Evolutionary conservation across 2,113 vertebrate genomes (phyloP), one percentile per base, ranked within the genome.

Genomic region (Cepphus grylle): DNA sequence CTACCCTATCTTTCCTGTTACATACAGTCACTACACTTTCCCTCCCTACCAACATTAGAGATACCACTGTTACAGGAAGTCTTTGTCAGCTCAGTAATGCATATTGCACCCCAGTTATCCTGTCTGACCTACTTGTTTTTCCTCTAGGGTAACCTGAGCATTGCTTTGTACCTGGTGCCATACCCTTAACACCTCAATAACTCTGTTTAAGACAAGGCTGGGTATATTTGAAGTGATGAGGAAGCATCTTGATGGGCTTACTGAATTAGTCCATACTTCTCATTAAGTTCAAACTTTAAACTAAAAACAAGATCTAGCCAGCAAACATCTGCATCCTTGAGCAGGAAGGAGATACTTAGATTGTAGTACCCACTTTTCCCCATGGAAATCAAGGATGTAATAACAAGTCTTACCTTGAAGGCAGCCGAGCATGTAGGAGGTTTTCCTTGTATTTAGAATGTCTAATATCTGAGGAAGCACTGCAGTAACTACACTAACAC

Each of bases 311-410:
- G 17, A 23, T 78, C 80, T 56, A 94, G 59, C n/a, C 49, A 92
- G 53, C 3, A 92, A 92, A 83, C 12, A 69, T 1, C 32, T 55
- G 8, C 38, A 38, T 32, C n/a, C 52, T 71, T 74, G 50, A 81
- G 23, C 19, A 53, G 9, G 42, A 72, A 83, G 6, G 22, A 47
- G 5, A 38, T n/a, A 15, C 0, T 4, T 5, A 5, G 6, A 3
- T 27, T 82, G 17, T 18, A 30, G 21, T 18, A 62, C 4, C 21
- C 23, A 65, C n/a, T 93, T 71, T 20, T 76, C 66, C 61, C 62
- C 13, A 21, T 1, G 2, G 19, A 88, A 70, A 16, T 30, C 59
- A 81, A 83, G 19, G 18, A 69, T 38, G 32, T 8, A 76, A 30
- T 15, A 74, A 8, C 8, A 58, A 12, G 25, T 20, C 55, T 45